These are phyloP conservation scores for Florisuga fusca DNA, from an alignment of 2,797 vertebrate species.

Conservation along the genomic window DNA sequence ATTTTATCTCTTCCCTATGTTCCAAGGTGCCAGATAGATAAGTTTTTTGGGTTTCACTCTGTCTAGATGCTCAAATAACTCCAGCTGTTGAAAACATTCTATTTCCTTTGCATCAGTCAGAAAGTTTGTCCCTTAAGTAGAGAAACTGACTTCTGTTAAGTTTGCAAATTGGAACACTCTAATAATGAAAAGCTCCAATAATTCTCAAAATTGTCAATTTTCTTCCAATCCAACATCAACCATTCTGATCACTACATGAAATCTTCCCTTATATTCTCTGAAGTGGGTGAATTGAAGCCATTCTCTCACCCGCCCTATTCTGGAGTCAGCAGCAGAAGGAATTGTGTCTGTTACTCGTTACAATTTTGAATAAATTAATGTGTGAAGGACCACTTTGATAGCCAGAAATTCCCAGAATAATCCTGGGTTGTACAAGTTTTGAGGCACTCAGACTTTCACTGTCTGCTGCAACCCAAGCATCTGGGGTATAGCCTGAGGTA, in stretches of 20 bases:
- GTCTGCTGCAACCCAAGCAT: not conserved
- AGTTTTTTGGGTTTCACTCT: not conserved
- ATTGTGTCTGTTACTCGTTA: not conserved
- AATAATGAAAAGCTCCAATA: not conserved
- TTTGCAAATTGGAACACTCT: not conserved
- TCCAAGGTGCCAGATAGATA: not conserved
- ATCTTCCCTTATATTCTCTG: not conserved
- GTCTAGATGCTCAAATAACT: not conserved
- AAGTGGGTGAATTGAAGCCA: not conserved
- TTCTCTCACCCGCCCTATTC: not conserved
- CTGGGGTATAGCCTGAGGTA: not conserved
- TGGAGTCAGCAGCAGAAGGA: not conserved
- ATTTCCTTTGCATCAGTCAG: not conserved
- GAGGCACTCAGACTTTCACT: not conserved
- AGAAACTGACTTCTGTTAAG: not conserved
- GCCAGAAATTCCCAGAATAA: not conserved
- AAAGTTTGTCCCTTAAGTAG: not conserved
- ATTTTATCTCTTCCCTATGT: not conserved
- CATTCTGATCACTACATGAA: not conserved
- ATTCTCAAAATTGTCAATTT: not conserved
- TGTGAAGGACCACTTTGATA: not conserved
- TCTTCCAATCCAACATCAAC: not conserved
- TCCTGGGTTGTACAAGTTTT: not conserved
- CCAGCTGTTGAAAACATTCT: not conserved
- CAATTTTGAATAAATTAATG: not conserved